These are phyloP conservation scores for Amblyraja radiata DNA, from an alignment of 2,797 vertebrate genomes.

Conservation along the genomic window DNA sequence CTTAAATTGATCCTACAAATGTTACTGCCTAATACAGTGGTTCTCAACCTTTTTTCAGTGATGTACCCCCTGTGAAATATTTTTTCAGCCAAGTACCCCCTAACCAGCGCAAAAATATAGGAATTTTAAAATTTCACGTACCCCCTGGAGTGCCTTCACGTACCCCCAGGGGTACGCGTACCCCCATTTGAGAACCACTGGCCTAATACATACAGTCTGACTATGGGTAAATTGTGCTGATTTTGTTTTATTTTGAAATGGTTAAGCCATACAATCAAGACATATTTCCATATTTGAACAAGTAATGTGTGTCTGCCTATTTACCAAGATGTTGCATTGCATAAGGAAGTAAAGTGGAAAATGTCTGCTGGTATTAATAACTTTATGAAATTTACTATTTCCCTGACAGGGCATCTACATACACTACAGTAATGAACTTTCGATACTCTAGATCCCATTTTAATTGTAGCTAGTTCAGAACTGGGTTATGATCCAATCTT, in stretches of 20 bases:
- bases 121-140: too few species aligned
- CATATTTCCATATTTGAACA: neutral
- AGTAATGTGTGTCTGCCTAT: neutral
- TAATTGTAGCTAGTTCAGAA: too few species aligned
- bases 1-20: neutral
- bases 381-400: neutral
- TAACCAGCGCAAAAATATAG: too few species aligned
- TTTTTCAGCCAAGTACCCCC: too few species aligned
- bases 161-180: too few species aligned
- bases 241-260: neutral
- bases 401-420: neutral
- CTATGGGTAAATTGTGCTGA: neutral
- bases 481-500: neutral
- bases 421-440: neutral
- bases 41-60: too few species aligned
- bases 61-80: too few species aligned
- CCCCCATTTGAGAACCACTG: too few species aligned
- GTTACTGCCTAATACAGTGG: too few species aligned
- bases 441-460: neutral
- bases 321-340: neutral
- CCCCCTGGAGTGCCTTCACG: too few species aligned
- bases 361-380: neutral
- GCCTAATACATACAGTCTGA: neutral
- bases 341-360: neutral
- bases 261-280: neutral